Evolutionary conservation across 64 coral and sea anemone genomes (phyloP).

Genomic region (Pocillopora damicornis): DNA sequence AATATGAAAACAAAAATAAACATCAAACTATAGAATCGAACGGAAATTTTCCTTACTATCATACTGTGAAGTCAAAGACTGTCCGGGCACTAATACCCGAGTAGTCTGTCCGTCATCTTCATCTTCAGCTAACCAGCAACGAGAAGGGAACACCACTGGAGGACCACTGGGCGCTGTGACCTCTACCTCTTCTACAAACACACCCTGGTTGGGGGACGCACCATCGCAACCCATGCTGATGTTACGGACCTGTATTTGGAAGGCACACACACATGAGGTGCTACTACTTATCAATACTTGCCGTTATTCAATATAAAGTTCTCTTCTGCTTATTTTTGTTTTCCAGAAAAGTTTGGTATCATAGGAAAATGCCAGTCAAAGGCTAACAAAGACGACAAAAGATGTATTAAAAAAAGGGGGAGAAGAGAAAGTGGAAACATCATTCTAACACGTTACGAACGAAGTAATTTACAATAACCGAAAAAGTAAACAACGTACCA

Average conservation of each 20-base stretch:
- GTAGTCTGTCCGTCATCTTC: conserved; percentile 87
- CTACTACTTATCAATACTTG: no score
- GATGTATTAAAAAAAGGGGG: no score
- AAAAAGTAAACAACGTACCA: no score
- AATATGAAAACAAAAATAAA: background rate
- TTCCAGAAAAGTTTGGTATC: no score
- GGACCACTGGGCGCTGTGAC: conserved; percentile 61
- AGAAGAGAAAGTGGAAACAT: no score
- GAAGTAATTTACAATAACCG: no score
- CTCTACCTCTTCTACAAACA: conserved; percentile 82
- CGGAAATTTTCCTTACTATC: conserved; percentile 70
- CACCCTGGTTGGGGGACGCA: conserved; percentile 55
- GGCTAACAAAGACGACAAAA: no score
- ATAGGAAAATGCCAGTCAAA: no score
- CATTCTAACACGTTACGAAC: no score
- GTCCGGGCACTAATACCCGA: conserved; percentile 65
- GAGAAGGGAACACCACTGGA: conserved; percentile 76
- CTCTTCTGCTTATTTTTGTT: no score
- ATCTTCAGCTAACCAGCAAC: conserved; percentile 92
- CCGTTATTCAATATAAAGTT: no score
- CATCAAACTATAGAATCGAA: background rate
- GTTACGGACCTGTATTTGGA: conserved; percentile 4
- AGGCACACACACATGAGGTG: no score
- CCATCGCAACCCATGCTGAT: conserved; percentile 24
- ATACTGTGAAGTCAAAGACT: conserved; percentile 64